Evolutionary conservation across 2,888 invertebrate genomes (phyloP).

Genomic region (Chironomus tentans): DNA sequence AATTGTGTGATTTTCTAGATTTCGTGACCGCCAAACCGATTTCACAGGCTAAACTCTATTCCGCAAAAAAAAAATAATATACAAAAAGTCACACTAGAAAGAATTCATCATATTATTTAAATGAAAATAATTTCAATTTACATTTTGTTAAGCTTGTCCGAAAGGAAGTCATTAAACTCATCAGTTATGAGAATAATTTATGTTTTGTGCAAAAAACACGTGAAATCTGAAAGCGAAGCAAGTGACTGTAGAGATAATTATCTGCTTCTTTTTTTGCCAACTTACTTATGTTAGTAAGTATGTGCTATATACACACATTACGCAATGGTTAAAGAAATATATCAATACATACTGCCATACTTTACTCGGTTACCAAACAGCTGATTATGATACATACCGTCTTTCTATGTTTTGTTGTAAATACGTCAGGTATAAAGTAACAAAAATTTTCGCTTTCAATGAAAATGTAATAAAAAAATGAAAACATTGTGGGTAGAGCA

Average conservation of each 20-base stretch:
- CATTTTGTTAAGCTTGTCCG: background rate
- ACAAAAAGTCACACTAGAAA: too few relatives aligned
- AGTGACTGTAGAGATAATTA: background rate
- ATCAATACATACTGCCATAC: background rate
- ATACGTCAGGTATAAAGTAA: too few relatives aligned
- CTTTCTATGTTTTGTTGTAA: too few relatives aligned
- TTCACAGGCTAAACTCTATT: too few relatives aligned
- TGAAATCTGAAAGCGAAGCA: background rate
- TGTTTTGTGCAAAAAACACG: background rate
- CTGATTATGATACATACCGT: background rate
- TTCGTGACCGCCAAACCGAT: too few relatives aligned
- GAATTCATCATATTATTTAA: background rate
- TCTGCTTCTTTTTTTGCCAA: background rate
- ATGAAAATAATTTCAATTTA: background rate
- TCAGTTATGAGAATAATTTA: background rate
- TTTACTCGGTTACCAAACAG: background rate
- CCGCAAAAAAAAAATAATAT: too few relatives aligned
- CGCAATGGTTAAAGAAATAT: background rate
- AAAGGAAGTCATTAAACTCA: constrained; percentile 5
- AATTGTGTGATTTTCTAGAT: too few relatives aligned
- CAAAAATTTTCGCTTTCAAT: too few relatives aligned
- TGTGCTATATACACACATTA: background rate
- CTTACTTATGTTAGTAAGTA: background rate
- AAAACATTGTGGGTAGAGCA: too few relatives aligned
- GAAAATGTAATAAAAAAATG: too few relatives aligned